Evolutionary conservation across 2,888 invertebrate genomes (phyloP), one percentile per base, ranked within the genome.

Genomic region (Cremastinae sp.): DNA sequence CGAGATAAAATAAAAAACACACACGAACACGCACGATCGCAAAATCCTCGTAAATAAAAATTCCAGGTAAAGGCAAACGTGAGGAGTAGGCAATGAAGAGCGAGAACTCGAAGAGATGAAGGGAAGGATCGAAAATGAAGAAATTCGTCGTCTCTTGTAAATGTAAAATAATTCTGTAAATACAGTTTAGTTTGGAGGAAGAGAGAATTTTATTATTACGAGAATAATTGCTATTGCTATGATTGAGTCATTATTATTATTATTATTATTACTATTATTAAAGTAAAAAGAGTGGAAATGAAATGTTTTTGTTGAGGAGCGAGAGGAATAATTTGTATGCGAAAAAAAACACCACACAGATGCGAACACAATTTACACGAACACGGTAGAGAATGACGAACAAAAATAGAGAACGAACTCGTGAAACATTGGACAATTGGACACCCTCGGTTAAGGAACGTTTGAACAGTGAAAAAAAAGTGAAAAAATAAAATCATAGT

Each of bases 81-180:
- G 41, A 45, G 20, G 53, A 64, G 58, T 28, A 64, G 14, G 55
- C 49, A 35, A 43, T 59, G 68, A 20, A 53, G 49, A 49, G 39
- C 53, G 35, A 66, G 41, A 22, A 68, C 56, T 43, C 41, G 41
- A 51, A 12, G 41, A 51, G 51, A 55, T 28, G 58, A 41, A 43
- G 49, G 55, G 43, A 4, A 22, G 28, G 28, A 53, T 14, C 61
- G 65, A 58, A 10, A 47, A 41, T n/a, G n/a, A n/a, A n/a, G n/a
- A 59, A 41, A 68, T 53, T 65, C 74, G 69, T 59, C 69, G 73
- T 56, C 71, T 69, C 76, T 49, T 78, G 70, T 74, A 71, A 62
- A 43, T 86, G 85, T 84, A 86, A 55, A 77, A 86, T 86, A 86
- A 80, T 80, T 81, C 78, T 88, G 87, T 88, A 88, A 84, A 87